phyloP scores from a whole-genome alignment of 2,888 invertebrate species.

The Melinopterus prodromus region DNA sequence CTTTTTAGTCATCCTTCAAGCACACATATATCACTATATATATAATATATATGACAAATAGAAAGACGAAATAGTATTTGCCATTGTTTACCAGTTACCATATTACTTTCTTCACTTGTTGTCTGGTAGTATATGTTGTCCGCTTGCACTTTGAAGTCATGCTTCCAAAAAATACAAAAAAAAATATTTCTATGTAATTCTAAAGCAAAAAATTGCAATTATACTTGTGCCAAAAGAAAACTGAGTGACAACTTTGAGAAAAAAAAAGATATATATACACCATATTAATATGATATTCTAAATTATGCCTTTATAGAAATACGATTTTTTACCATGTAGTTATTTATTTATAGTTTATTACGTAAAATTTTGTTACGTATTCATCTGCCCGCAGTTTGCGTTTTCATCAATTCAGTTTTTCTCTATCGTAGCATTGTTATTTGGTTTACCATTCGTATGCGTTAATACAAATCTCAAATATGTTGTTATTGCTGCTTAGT shows the following conservation, averaged over 20 bases:
- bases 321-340: conserved; percentile 21
- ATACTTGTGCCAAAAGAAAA: conserved; percentile 19
- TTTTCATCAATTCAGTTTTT: background rate
- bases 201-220: conserved; percentile 8
- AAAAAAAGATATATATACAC: conserved; percentile 17
- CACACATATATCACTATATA: background rate
- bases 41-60: background rate
- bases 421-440: background rate
- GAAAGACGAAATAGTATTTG: conserved; percentile 10
- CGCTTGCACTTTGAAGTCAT: conserved; percentile 9
- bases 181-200: conserved; percentile 5
- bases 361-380: conserved; percentile 11
- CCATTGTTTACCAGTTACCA: conserved; percentile 22
- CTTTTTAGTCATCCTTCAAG: background rate
- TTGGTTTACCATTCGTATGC: background rate
- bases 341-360: conserved; percentile 24
- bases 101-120: conserved; percentile 1
- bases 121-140: conserved; percentile 16
- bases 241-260: conserved; percentile 5
- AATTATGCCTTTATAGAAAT: conserved; percentile 24
- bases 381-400: background rate
- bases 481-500: background rate
- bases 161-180: conserved; percentile 12
- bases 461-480: background rate
- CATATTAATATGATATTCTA: conserved; percentile 22